Percentiles rank a stretch among this genome's conserved stretches.
Evolutionary conservation across 2,113 vertebrate species (phyloP).

Genomic region (Tapirus terrestris): DNA sequence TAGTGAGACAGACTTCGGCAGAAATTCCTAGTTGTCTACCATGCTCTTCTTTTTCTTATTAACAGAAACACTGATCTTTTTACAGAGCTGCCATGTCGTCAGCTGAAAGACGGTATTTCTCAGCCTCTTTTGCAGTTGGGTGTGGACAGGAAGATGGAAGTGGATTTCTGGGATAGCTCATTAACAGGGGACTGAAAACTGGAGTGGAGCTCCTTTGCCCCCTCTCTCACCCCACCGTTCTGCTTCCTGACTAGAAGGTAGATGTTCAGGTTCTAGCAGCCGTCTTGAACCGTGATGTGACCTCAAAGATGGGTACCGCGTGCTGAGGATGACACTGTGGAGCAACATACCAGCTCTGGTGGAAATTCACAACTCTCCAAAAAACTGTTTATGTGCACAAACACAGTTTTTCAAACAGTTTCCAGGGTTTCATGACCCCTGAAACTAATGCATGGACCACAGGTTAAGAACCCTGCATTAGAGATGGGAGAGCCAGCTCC

Average conservation of each 20-base stretch:
- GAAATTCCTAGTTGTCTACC: background rate
- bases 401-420: background rate
- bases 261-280: background rate
- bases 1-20: background rate
- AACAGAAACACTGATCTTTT: background rate
- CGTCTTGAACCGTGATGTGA: background rate
- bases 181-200: background rate
- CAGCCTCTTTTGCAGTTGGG: background rate
- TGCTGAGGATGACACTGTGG: background rate
- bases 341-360: background rate
- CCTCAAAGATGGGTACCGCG: background rate
- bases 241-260: background rate
- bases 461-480: background rate
- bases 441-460: background rate
- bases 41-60: background rate
- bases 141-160: background rate
- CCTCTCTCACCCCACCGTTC: background rate
- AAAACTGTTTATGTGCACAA: background rate
- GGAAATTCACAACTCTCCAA: background rate
- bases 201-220: background rate
- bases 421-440: background rate
- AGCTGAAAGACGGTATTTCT: background rate
- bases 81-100: background rate
- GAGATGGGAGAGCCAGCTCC: background rate
- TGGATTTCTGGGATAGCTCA: background rate